Evolutionary conservation across 2,113 vertebrate genomes (phyloP), one percentile per base, ranked within the genome.

Genomic region (Peromyscus polionotus): DNA sequence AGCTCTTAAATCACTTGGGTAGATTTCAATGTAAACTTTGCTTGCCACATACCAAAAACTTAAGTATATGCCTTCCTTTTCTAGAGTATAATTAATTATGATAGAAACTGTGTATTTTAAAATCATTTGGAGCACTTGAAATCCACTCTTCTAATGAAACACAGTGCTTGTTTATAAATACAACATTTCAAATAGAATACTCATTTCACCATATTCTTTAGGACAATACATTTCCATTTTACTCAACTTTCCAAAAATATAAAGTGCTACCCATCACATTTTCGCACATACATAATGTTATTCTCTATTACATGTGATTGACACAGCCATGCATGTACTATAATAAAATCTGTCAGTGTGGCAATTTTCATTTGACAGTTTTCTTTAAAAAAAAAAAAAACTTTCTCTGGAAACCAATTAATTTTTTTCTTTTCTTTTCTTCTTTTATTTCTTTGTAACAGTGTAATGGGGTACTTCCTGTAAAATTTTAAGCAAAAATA

Each of bases 251-350:
- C 45, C 67, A 88, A 89, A 84, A 73, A 73, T 84, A 95, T 93
- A 94, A 94, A 86, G 54, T 92, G 59, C 89, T 95, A 94, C 72
- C 68, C 86, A 93, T 96, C 89, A 88, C 36, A 97, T 94, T 97
- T 96, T 92, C 96, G 80, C 51, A 89, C 91, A 59, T 87, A 93
- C 39, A 88, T 97, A 90, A 94, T 89, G 80, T 81, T 97, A 95
- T 54, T 93, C 88, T 97, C 95, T 19, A 95, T 98, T 98, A 96
- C 77, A 93, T 94, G 84, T 94, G 93, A 97, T 79, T 97, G 95
- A 94, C 95, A 97, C 51, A 98, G 39, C 42, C 96, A 92, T 83
- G 31, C 96, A 92, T 77, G 20, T 73, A 96, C 91, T 91, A 95
- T 92, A 97, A 96, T 72, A 87, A 91, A 96, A 93, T 39, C 5